phyloP scores from a whole-genome alignment of 2,797 vertebrate species.

The Artibeus jamaicensis region DNA sequence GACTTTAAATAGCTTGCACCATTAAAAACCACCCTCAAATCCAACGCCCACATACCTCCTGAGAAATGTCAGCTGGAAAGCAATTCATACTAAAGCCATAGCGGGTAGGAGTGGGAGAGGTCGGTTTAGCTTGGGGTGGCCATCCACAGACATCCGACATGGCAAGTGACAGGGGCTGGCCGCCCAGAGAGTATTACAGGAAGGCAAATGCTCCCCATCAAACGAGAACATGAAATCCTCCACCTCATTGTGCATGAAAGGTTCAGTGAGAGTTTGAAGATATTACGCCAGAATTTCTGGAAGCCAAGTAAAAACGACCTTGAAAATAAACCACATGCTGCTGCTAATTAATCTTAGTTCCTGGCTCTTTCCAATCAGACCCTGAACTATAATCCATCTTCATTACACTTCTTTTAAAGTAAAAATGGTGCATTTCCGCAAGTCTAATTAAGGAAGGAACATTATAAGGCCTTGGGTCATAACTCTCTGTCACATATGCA shows the following conservation, averaged over 20 bases:
- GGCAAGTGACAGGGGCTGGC: constrained; percentile 55
- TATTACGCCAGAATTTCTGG: constrained; percentile 68
- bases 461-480: constrained; percentile 77
- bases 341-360: constrained; percentile 80
- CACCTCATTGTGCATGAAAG: constrained; percentile 62
- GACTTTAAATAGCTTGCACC: constrained; percentile 79
- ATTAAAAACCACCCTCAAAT: constrained; percentile 70
- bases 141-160: background rate
- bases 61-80: constrained; percentile 77
- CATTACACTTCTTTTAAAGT: constrained; percentile 81
- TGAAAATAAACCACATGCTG: constrained; percentile 72
- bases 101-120: background rate
- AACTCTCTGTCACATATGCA: constrained; percentile 71
- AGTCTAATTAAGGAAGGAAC: constrained; percentile 80
- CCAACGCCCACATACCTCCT: constrained; percentile 71
- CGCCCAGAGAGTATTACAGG: constrained; percentile 56
- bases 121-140: background rate
- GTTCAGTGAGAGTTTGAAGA: constrained; percentile 81
- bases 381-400: constrained; percentile 82
- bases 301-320: constrained; percentile 75
- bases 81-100: constrained; percentile 62
- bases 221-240: constrained; percentile 63
- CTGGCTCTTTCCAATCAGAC: constrained; percentile 81
- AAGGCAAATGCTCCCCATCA: constrained; percentile 69
- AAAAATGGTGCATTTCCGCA: constrained; percentile 79